phyloP scores from a whole-genome alignment of 2,888 invertebrate species.

The Brachypalpus laphriformis region DNA sequence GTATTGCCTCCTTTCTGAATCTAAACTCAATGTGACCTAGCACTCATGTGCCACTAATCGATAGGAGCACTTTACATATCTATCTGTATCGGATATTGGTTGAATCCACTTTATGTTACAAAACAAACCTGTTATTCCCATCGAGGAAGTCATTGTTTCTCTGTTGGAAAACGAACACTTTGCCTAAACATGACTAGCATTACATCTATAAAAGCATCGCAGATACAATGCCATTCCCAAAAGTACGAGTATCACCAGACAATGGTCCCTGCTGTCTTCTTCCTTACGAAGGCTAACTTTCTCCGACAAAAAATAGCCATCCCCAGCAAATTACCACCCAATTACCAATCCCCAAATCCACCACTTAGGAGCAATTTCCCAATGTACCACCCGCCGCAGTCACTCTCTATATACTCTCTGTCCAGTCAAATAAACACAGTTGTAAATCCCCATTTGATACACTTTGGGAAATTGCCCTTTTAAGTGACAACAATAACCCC shows the following conservation, averaged over 20 bases:
- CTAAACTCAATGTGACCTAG: neutral
- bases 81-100: neutral
- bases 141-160: neutral
- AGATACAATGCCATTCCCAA: neutral
- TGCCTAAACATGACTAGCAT: neutral
- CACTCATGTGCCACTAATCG: neutral
- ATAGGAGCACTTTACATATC: too few species aligned
- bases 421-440: slow-evolving; percentile 68
- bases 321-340: slow-evolving; percentile 71
- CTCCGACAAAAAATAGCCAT: slow-evolving; percentile 24
- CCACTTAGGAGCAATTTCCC: slow-evolving; percentile 56
- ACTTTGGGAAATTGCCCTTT: slow-evolving; percentile 72
- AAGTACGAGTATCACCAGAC: slow-evolving; percentile 2
- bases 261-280: neutral
- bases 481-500: slow-evolving; percentile 75
- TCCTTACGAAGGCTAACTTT: neutral
- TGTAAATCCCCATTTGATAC: slow-evolving; percentile 74
- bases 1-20: too few species aligned
- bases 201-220: neutral
- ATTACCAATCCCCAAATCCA: slow-evolving; percentile 54
- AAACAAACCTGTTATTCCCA: neutral
- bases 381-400: slow-evolving; percentile 23
- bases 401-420: slow-evolving; percentile 1
- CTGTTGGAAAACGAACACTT: neutral
- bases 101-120: neutral